Conservation (phyloP, 2,888 invertebrate species). For the Oligia latruncula region DNA sequence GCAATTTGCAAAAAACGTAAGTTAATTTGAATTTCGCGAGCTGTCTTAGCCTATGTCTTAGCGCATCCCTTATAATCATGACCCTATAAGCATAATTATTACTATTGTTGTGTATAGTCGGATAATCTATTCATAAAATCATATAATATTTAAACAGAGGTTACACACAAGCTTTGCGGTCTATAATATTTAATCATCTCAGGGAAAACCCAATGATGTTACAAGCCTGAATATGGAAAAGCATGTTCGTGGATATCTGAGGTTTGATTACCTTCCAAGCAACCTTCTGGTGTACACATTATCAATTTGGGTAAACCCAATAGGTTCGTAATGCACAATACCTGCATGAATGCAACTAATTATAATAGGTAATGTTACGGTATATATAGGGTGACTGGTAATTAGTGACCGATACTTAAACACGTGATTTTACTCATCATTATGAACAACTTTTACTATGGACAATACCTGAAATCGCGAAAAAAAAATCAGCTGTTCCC, state of each 20-base stretch:
- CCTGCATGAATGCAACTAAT: not conserved
- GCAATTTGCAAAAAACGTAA: not conserved
- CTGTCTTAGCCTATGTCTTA: no score
- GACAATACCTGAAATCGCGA: no score
- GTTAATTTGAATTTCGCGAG: not conserved
- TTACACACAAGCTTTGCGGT: not conserved
- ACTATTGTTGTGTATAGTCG: not conserved
- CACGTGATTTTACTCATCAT: no score
- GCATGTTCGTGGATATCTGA: not conserved
- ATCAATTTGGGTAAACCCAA: constrained; percentile 23
- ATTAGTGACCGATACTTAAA: no score
- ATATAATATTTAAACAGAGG: not conserved
- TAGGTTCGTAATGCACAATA: not conserved
- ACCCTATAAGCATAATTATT: no score
- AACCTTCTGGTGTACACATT: not conserved
- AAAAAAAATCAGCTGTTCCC: no score
- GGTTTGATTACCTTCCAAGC: not conserved
- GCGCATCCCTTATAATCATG: no score
- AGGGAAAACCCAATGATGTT: constrained; percentile 17
- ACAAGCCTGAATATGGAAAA: constrained; percentile 4
- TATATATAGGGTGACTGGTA: no score
- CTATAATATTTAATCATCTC: constrained; percentile 4
- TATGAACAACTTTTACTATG: no score
- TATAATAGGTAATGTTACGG: no score
- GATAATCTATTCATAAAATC: not conserved